Base-by-base conservation (phyloP, 2,113 vertebrate species). In the Psephotus haematonotus region DNA sequence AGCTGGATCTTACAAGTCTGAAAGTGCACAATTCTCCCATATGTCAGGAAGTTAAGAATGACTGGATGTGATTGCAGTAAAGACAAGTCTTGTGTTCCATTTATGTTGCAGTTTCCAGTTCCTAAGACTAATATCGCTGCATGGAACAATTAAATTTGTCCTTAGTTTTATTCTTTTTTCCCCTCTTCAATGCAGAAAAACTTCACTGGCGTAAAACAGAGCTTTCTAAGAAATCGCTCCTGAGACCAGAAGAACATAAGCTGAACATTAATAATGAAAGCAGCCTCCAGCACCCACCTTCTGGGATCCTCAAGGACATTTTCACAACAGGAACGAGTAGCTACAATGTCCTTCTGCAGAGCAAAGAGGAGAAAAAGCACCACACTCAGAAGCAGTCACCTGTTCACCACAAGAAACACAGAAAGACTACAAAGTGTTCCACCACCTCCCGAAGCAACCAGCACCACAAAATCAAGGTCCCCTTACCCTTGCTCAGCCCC, bases 171-270 rank as follows among this genome's bases (percentile, higher is more conserved):
- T 41, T 33, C 29, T 6, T 68, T 20, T 20, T 3, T 0, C 0
- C 15, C 7, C 29, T 86, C 78, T 33, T 88, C 78, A 83, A 97
- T 88, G 80, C 97, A 99, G 99, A 99, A 97, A 98, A 97, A 76
- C 99, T 99, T 96, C 99, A 98, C 91, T 99, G 99, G 99, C 99
- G 98, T 63, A 97, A 99, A 74, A 97, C 98, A 80, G 99, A 99
- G 92, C 97, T 98, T 96, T 98, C 99, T 49, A 98, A 98, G 96
- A 99, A 99, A 97, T 98, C 98, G 17, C 6, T 99, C 67, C 93
- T 99, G 87, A 98, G 96, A 79, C 98, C 97, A 33, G 94, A 97
- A 68, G 97, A 98, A 39, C 28, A 96, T 7, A 98, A 97, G 41
- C 75, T 97, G 69, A 93, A 97, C 94, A 91, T 93, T 67, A 97